Evolutionary conservation across 1,140 invertebrate genomes (phyloP), one percentile per base, ranked within the genome.

Genomic region (Pteromalus puparum): DNA sequence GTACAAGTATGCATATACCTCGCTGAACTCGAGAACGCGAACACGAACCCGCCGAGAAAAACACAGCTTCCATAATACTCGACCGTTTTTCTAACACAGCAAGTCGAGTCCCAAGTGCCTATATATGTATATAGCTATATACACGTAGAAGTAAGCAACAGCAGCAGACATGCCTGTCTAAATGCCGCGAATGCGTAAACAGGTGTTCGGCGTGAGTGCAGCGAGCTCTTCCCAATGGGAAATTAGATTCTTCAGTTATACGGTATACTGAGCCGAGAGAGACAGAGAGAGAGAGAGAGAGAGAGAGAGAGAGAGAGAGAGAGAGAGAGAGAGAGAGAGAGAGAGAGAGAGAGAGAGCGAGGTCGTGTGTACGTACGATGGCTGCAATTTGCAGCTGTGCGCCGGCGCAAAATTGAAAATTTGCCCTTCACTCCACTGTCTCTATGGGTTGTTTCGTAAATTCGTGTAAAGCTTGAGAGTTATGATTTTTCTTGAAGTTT

Each of bases 381-480:
- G 38, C 46, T 48, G 46, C 46, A 48, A 48, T 48, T 48, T 48
- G 46, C 46, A 48, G 72, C 85, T 68, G 24, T 48, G 72, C 42
- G 83, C 76, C 65, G 83, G 83, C 24, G 65, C 65, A 1, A 86
- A 87, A 87, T 82, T 80, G 80, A 81, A 48, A 48, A 48, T 48
- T 48, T 18, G 12, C 46, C 15, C 46, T 48, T 13, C 15, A 48
- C 15, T 15, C 15, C 10, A 48, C 15, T 13, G 13, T 4, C 46
- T 48, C 12, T 18, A 15, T 15, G 10, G 12, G 13, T 5, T 48
- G 15, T 70, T 80, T 80, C 18, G 13, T 12, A 26, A 72, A 72
- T 72, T 26, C 65, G 12, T 5, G 2, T 13, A 10, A 61, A 61
- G 21, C 53, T n/a, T n/a, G 13, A 42, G 2, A 48, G 12, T 46